Evolutionary conservation across 2,113 vertebrate genomes (phyloP).

Genomic region (Silurus meridionalis): DNA sequence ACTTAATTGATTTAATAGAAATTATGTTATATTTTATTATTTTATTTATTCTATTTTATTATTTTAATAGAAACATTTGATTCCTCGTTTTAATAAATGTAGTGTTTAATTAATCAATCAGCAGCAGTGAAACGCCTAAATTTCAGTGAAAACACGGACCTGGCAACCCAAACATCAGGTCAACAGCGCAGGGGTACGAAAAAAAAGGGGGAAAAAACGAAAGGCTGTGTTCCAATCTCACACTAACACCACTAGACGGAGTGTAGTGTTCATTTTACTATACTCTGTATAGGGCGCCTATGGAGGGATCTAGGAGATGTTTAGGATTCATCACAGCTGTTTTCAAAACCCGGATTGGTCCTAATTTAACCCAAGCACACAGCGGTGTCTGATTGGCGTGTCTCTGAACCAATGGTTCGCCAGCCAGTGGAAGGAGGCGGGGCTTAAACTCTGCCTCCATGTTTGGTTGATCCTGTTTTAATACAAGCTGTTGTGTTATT

Average conservation of each 20-base stretch:
- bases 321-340: background rate
- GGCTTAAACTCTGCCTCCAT: background rate
- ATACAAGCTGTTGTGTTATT: background rate
- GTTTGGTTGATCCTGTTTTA: background rate
- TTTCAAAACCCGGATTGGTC: background rate
- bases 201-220: background rate
- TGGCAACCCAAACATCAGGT: constrained; percentile 3
- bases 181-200: background rate
- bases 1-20: background rate
- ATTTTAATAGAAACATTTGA: background rate
- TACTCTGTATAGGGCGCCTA: background rate
- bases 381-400: constrained; percentile 22
- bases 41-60: background rate
- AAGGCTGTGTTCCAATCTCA: background rate
- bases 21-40: background rate
- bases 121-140: background rate
- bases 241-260: background rate
- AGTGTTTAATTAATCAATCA: background rate
- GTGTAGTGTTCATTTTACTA: background rate
- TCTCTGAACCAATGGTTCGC: constrained; percentile 31
- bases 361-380: background rate
- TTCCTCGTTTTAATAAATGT: background rate
- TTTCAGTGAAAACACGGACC: background rate
- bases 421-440: background rate
- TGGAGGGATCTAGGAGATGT: background rate